Percentiles rank a stretch among this genome's conserved stretches.
phyloP scores from a whole-genome alignment of 2,797 vertebrate genomes.

The Pangasius larnaudii region DNA sequence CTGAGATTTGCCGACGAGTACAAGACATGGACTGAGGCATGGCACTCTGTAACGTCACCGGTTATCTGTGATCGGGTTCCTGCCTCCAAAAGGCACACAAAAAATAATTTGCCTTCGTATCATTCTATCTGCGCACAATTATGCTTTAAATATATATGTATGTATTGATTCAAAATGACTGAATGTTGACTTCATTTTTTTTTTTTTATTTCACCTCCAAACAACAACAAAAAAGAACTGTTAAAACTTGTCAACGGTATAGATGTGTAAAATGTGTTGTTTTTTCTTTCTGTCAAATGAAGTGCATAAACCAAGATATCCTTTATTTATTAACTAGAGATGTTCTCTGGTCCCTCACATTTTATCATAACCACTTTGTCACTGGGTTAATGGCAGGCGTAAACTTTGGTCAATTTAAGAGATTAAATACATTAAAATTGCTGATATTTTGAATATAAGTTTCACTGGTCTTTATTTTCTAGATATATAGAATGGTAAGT shows the following conservation, averaged over 20 bases:
- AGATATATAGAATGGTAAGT: background rate
- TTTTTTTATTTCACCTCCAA: constrained; percentile 56
- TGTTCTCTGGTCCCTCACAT: constrained; percentile 45
- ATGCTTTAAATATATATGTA: constrained; percentile 57
- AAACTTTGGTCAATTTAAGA: constrained; percentile 34
- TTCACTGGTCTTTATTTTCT: constrained; percentile 25
- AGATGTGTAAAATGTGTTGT: constrained; percentile 54
- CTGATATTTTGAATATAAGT: constrained; percentile 55
- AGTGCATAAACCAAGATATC: constrained; percentile 54
- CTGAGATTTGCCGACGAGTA: constrained; percentile 89
- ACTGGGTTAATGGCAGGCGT: constrained; percentile 31
- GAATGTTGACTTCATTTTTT: constrained; percentile 47
- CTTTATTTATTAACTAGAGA: constrained; percentile 64
- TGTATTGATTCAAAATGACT: constrained; percentile 48
- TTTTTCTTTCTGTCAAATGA: constrained; percentile 46
- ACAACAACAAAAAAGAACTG: constrained; percentile 19
- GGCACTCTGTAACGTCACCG: background rate
- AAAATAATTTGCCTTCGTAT: constrained; percentile 42
- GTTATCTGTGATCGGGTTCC: constrained; percentile 27
- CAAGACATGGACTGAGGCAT: constrained; percentile 71
- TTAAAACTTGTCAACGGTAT: constrained; percentile 56
- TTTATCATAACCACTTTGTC: constrained; percentile 37
- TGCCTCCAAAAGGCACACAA: constrained; percentile 24
- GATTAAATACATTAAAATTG: constrained; percentile 50
- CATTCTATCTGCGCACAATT: constrained; percentile 65